phyloP scores from a whole-genome alignment of 2,797 vertebrate species.

The Brotogeris chrysoptera region DNA sequence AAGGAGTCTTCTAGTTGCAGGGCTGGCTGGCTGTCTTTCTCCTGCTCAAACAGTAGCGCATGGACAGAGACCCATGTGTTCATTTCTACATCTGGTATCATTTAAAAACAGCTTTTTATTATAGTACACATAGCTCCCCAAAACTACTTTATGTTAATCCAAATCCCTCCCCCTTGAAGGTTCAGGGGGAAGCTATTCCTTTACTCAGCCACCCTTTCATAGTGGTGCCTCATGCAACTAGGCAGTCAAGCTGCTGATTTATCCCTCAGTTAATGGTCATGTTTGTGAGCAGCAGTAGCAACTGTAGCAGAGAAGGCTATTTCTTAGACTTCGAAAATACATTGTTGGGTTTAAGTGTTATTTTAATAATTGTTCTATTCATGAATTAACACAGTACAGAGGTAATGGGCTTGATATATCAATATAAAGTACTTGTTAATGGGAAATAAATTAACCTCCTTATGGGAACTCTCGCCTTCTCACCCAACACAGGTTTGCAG shows the following conservation, averaged over 20 bases:
- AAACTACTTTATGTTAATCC: not conserved
- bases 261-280: not conserved
- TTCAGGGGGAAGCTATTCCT: not conserved
- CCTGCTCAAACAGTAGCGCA: fast-evolving
- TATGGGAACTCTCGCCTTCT: not conserved
- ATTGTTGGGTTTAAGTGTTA: not conserved
- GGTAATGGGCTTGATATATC: not conserved
- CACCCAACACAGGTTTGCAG: not conserved
- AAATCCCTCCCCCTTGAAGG: not conserved
- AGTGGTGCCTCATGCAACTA: not conserved
- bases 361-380: not conserved
- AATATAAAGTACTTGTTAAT: not conserved
- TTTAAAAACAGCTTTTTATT: not conserved
- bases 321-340: not conserved
- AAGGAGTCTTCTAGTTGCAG: not conserved
- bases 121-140: not conserved
- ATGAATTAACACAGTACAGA: not conserved
- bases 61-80: not conserved
- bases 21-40: not conserved
- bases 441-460: not conserved
- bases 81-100: not conserved
- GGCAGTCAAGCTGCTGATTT: not conserved
- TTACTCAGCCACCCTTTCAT: not conserved
- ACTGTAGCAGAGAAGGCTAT: slow-evolving; percentile 41
- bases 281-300: not conserved